Evolutionary conservation across 2,888 invertebrate genomes (phyloP).

Genomic region (Adelognathus sp.): DNA sequence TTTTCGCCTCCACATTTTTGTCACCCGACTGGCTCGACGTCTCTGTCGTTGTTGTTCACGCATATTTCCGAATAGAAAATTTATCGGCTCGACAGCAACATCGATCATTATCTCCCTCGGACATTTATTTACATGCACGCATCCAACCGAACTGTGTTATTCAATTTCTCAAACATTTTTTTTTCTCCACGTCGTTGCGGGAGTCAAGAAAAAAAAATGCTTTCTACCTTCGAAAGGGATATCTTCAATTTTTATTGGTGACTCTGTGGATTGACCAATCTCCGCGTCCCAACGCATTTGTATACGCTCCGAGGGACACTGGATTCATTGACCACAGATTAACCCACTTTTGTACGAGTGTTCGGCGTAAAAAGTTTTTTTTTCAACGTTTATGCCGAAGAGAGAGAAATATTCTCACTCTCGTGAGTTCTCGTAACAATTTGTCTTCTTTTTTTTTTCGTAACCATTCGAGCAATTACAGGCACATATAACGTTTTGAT

Average conservation of each 20-base stretch:
- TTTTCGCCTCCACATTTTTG: constrained; percentile 17
- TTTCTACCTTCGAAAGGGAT: background rate
- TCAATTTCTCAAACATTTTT: background rate
- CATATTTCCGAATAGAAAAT: constrained; percentile 29
- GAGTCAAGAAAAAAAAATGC: background rate
- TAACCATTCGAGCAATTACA: constrained; percentile 8
- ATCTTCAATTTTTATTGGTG: constrained; percentile 7
- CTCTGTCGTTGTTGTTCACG: background rate
- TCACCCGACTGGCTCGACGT: background rate
- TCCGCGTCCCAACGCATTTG: background rate
- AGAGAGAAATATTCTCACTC: background rate
- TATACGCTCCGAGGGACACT: background rate
- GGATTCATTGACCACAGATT: constrained; percentile 38
- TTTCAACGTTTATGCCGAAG: background rate
- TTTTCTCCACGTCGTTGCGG: background rate
- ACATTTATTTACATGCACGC: background rate
- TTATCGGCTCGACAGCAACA: constrained; percentile 8
- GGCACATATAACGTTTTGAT: background rate
- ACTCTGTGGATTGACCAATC: constrained; percentile 12
- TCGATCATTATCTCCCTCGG: constrained; percentile 30
- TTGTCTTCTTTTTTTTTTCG: too few species aligned
- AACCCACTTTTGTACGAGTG: constrained; percentile 36
- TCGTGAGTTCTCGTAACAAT: constrained; percentile 15
- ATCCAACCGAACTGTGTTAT: background rate
- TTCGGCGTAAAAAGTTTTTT: constrained; percentile 8